Base-by-base conservation (phyloP, 2,113 vertebrate species). In the Orycteropus afer region DNA sequence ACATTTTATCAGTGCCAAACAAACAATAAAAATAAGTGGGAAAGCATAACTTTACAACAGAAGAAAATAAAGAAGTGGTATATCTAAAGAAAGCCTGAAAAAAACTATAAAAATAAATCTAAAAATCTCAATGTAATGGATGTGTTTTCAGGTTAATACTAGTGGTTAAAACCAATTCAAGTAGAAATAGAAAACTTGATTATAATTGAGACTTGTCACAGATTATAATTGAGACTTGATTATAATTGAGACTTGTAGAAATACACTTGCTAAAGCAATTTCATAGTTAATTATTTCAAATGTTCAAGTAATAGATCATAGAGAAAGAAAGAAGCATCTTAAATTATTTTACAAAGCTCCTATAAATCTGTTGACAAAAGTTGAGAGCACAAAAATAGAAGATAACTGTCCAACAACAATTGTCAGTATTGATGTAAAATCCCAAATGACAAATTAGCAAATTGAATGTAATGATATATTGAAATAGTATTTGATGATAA, bases 401-500 rank as follows among this genome's bases (percentile, higher is more conserved):
- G 91, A 45, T 29, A 84, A 40, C 12, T 86, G 27, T 90, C 51
- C 59, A 59, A 63, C 15, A 53, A 4, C 22, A 91, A 34, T 45
- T 88, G 18, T 90, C 85, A 76, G 49, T 51, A 57, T 63, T 80
- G 25, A 57, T 69, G 10, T 34, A 20, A 67, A 86, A 32, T 86
- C 37, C 15, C 89, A 89, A 89, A 47, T 79, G 20, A 61, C 40
- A 73, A 89, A 51, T 73, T 51, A 79, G 29, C 74, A 81, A 78
- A 53, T 37, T 86, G 53, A 93, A 67, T 74, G 17, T 25, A 83
- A 32, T 89, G 57, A 80, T n/a, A 57, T 57, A 92, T 51, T 65
- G 74, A 84, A 76, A 84, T 84, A 84, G 69, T 69, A 80, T 69
- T 85, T 91, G 34, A 63, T 27, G 12, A 45, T 71, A 87, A 88